Percentiles rank a stretch among this genome's conserved stretches.
Evolutionary conservation across 2,888 invertebrate species (phyloP).

Genomic region (Yponomeuta sedellus): DNA sequence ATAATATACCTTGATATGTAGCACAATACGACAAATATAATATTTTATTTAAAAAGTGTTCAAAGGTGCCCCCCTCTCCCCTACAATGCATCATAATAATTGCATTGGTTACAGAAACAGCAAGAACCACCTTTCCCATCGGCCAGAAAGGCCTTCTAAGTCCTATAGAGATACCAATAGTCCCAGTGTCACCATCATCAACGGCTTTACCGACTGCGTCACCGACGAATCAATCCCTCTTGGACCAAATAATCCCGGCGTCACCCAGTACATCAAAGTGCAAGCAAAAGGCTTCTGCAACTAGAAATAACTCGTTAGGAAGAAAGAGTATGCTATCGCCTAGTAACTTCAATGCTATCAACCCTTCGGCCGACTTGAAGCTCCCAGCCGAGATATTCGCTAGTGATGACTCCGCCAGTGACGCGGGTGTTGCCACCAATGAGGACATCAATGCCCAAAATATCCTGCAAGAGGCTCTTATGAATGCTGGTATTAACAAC

Average conservation of each 20-base stretch:
- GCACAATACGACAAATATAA: too few relatives aligned
- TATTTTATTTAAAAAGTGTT: too few relatives aligned
- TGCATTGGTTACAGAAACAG: slow-evolving; percentile 12
- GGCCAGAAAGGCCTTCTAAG: neutral
- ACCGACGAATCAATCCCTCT: neutral
- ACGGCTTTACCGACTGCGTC: neutral
- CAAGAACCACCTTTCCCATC: neutral
- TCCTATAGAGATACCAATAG: neutral
- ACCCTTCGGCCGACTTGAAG: slow-evolving; percentile 59
- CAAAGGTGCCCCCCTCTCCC: too few relatives aligned
- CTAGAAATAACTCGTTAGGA: neutral
- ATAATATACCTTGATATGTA: too few relatives aligned
- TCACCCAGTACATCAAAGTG: slow-evolving; percentile 36
- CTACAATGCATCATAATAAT: too few relatives aligned
- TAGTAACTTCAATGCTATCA: slow-evolving; percentile 49
- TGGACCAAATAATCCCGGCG: slow-evolving; percentile 1
- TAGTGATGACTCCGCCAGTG: slow-evolving; percentile 60
- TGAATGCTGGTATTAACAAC: slow-evolving; percentile 31
- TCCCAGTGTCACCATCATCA: neutral
- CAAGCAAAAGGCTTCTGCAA: slow-evolving; percentile 22
- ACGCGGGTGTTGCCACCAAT: slow-evolving; percentile 42
- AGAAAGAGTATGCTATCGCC: slow-evolving; percentile 32
- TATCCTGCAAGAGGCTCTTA: slow-evolving; percentile 41
- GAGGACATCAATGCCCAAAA: slow-evolving; percentile 46
- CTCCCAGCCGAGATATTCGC: slow-evolving; percentile 72